Evolutionary conservation across 2,113 vertebrate genomes (phyloP).

Genomic region (Triplophysa siluroides): DNA sequence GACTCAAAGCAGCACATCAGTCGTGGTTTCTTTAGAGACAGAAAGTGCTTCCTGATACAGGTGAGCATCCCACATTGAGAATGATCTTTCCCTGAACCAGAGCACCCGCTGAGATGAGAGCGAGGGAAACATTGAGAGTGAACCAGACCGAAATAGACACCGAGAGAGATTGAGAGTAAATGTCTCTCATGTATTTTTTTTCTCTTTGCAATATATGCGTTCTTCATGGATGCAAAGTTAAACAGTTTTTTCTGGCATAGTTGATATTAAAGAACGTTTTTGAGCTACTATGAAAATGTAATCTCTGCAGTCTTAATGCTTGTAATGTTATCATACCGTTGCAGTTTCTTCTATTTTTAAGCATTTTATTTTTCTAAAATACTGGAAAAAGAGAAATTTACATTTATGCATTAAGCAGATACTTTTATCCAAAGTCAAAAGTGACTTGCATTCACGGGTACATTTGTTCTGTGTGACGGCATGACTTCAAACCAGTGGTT

Average conservation of each 20-base stretch:
- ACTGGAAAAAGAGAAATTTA: not conserved
- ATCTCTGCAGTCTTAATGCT: not conserved
- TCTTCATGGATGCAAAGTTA: not conserved
- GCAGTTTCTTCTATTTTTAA: constrained; percentile 10
- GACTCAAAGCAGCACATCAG: constrained; percentile 12
- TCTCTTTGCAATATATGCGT: not conserved
- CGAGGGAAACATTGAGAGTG: not conserved
- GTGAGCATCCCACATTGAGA: constrained; percentile 13
- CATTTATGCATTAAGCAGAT: not conserved
- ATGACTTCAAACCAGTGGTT: no score
- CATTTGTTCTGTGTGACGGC: not conserved
- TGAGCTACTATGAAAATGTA: not conserved
- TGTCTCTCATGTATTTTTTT: not conserved
- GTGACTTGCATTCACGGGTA: not conserved
- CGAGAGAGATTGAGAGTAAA: not conserved
- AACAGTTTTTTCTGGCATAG: not conserved
- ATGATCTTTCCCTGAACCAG: not conserved
- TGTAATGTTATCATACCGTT: not conserved
- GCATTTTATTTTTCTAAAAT: not conserved
- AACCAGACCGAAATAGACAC: not conserved
- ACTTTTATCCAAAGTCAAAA: not conserved
- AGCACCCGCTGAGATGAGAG: constrained; percentile 1
- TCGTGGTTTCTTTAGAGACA: constrained; percentile 11
- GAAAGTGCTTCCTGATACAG: constrained; percentile 10
- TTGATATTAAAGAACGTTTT: not conserved